These are phyloP conservation scores for Diarsia dahlii DNA, from an alignment of 2,888 invertebrate genomes.

Conservation along the genomic window DNA sequence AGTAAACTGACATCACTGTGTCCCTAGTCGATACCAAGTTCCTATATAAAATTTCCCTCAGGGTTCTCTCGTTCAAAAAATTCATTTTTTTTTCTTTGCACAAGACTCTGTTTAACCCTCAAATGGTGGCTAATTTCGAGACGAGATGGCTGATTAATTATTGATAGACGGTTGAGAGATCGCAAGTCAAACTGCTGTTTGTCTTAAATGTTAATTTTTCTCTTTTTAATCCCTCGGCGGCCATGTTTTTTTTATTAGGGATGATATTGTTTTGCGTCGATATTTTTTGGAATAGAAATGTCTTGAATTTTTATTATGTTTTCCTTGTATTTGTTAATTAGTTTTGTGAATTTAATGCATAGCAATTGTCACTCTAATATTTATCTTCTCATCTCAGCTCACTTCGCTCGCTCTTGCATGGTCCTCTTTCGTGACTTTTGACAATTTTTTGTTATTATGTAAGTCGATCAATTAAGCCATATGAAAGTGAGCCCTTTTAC, in stretches of 20 bases:
- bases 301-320: conserved; percentile 10
- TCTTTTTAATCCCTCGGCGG: conserved; percentile 78
- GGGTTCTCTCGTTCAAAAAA: conserved; percentile 80
- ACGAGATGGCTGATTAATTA: conserved; percentile 88
- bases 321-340: background rate
- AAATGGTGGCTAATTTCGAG: conserved; percentile 88
- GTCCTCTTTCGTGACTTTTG: too few species aligned
- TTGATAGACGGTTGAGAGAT: conserved; percentile 85
- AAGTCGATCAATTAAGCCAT: too few species aligned
- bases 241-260: conserved; percentile 80
- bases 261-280: conserved; percentile 74
- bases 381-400: too few species aligned
- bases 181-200: conserved; percentile 80
- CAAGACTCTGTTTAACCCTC: conserved; percentile 84
- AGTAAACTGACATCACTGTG: conserved; percentile 60
- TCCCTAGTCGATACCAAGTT: conserved; percentile 81
- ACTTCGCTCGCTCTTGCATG: too few species aligned
- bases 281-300: conserved; percentile 36
- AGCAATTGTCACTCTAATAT: too few species aligned
- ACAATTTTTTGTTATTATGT: too few species aligned
- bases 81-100: conserved; percentile 79
- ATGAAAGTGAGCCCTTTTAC: too few species aligned
- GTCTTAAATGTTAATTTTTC: conserved; percentile 86
- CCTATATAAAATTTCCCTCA: conserved; percentile 89
- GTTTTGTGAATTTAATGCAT: too few species aligned